phyloP scores from a whole-genome alignment of 2,888 invertebrate genomes.

The Orchesellides sinensis region DNA sequence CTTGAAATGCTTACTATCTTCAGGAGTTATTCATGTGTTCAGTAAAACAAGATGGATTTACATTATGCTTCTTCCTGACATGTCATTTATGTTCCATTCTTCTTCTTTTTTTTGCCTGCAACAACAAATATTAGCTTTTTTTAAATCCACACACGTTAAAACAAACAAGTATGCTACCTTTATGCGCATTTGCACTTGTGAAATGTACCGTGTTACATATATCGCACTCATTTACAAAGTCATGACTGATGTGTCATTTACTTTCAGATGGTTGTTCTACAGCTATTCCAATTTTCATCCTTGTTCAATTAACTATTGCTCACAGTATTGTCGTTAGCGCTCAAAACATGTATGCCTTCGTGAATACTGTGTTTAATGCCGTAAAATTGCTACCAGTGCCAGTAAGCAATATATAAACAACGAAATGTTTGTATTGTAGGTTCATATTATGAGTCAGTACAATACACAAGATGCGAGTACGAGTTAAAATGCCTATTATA shows the following conservation, averaged over 20 bases:
- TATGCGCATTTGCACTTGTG: neutral
- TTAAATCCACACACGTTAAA: neutral
- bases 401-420: too few relatives aligned
- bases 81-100: conserved; percentile 40
- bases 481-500: too few relatives aligned
- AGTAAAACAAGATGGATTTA: conserved; percentile 52
- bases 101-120: neutral
- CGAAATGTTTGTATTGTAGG: too few relatives aligned
- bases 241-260: conserved; percentile 23
- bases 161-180: neutral
- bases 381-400: neutral
- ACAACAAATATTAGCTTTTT: conserved; percentile 12
- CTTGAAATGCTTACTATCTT: conserved; percentile 23
- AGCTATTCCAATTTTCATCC: conserved; percentile 36
- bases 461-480: too few relatives aligned
- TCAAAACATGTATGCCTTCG: too few relatives aligned
- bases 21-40: conserved; percentile 26
- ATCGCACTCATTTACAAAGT: neutral
- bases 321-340: neutral
- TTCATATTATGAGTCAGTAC: too few relatives aligned
- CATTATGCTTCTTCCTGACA: conserved; percentile 43
- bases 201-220: neutral
- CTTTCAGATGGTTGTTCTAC: conserved; percentile 32
- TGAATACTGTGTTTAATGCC: neutral
- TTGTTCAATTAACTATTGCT: conserved; percentile 45